A percentile compares a stretch with the other conserved stretches of the same genome.
Evolutionary conservation across 2,888 invertebrate genomes (phyloP).

Genomic region (Pediacus dermestoides): DNA sequence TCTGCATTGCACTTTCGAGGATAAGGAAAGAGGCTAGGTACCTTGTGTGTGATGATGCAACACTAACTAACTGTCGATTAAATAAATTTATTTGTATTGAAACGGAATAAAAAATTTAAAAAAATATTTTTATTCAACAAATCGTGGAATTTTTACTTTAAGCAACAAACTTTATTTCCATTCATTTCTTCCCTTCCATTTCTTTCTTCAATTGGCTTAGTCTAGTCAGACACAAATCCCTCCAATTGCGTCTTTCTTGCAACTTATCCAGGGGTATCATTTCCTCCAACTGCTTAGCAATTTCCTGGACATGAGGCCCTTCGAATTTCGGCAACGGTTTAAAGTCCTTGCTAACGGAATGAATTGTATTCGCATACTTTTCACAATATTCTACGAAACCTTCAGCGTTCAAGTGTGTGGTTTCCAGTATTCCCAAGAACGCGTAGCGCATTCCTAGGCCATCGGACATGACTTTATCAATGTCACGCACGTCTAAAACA

Average conservation of each 20-base stretch:
- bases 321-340: constrained; percentile 72
- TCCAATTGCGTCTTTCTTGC: constrained; percentile 72
- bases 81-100: constrained; percentile 43
- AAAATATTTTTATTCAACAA: no score
- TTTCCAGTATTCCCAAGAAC: constrained; percentile 90
- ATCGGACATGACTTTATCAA: constrained; percentile 91
- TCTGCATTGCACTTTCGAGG: constrained; percentile 5
- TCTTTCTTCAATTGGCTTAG: constrained; percentile 76
- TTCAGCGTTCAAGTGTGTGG: constrained; percentile 91
- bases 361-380: constrained; percentile 59
- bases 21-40: constrained; percentile 6
- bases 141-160: not conserved
- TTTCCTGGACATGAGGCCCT: constrained; percentile 61
- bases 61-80: constrained; percentile 40
- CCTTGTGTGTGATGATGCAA: constrained; percentile 37
- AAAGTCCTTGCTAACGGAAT: constrained; percentile 67
- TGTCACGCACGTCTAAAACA: constrained; percentile 80
- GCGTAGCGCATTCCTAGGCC: constrained; percentile 95
- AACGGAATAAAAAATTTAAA: no score
- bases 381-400: constrained; percentile 67
- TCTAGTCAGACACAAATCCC: constrained; percentile 78
- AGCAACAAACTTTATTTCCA: constrained; percentile 5
- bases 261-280: constrained; percentile 73
- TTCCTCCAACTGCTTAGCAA: constrained; percentile 69
- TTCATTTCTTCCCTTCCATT: constrained; percentile 47